Base-by-base conservation (phyloP, 2,888 invertebrate genomes). In the Zygaena filipendulae region DNA sequence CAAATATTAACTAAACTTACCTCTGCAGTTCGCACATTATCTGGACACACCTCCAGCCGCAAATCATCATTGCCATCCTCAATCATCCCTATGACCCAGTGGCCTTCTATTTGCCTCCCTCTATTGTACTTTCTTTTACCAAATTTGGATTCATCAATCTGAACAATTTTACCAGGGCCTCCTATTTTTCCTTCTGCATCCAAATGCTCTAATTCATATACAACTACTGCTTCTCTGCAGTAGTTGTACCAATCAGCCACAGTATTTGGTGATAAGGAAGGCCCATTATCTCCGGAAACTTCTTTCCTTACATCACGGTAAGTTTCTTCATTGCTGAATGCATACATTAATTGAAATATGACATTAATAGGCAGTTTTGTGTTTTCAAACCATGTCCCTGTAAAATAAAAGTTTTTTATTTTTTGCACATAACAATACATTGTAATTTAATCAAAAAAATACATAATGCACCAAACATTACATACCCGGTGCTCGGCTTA, bases 111-210 rank as follows among this genome's bases (percentile, higher is more conserved):
- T 8, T 16, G 16, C 11, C 28, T 9, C 12, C 28, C 28, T 27
- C 21, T 28, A 20, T 38, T 41, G 14, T 29, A 44, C 36, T 43
- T 43, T 21, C 45, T 24, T 25, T 35, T 39, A 11, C 42, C 39
- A 31, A 40, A 45, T 29, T 45, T 43, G 11, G 21, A 24, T 18
- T 43, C 39, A 30, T 43, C 42, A 5, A 41, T 38, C 22, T 45
- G 43, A 1, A 42, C 42, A 8, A 36, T 27, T 30, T 42, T 43
- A 1, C 33, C 32, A 2, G 36, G 36, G 6, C 42, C 42, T 9
- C 39, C 39, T 20, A 42, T 43, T 23, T 41, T 40, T 8, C 14
- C 23, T 3, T 39, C n/a, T n/a, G n/a, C n/a, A n/a, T n/a, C n/a
- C n/a, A n/a, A n/a, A n/a, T n/a, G 20, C n/a, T 39, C 36, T 6